Base-by-base conservation (phyloP, 2,888 invertebrate species). In the Mayetiola destructor region DNA sequence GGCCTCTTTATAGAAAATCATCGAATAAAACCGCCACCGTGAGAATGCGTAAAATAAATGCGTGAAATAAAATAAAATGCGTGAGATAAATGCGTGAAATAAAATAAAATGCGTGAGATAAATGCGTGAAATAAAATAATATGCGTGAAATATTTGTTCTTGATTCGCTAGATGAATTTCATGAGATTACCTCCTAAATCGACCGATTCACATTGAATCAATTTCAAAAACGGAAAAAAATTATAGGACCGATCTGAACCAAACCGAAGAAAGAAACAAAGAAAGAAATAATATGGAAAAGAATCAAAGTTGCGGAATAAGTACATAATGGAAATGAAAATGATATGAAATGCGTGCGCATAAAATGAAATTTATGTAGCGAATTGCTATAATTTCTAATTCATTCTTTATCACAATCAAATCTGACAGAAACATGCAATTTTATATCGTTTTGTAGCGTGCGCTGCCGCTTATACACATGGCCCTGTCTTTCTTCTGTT, bases 391-490 rank as follows among this genome's bases (percentile, higher is more conserved):
- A 48, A 48, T 48, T 48, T 48, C 48, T 48, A 48, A 48, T 48
- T 48, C 27, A 48, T 48, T 48, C 48, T 2, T 48, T 48, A 48
- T 48, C 48, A 48, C 48, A 48, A 53, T 53, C 20, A 53, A 53
- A 53, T 53, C 53, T 53, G 53, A 53, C 53, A 53, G 53, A 53
- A 53, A 53, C 53, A 53, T 53, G 53, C 53, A 53, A 30, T 53
- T 53, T 53, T 48, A 27, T 48, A 48, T 48, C 48, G 48, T 48
- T 48, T 48, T 48, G 48, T 48, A 48, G 48, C 48, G 48, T 48
- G 48, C 18, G 8, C n/a, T 27, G 48, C 27, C 48, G 14, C 14
- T 27, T n/a, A n/a, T n/a, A n/a, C n/a, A n/a, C n/a, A n/a, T n/a
- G n/a, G n/a, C n/a, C n/a, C n/a, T n/a, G n/a, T n/a, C n/a, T n/a